Evolutionary conservation across 2,797 vertebrate species (phyloP), one percentile per base, ranked within the genome.

Genomic region (Macropodus opercularis): DNA sequence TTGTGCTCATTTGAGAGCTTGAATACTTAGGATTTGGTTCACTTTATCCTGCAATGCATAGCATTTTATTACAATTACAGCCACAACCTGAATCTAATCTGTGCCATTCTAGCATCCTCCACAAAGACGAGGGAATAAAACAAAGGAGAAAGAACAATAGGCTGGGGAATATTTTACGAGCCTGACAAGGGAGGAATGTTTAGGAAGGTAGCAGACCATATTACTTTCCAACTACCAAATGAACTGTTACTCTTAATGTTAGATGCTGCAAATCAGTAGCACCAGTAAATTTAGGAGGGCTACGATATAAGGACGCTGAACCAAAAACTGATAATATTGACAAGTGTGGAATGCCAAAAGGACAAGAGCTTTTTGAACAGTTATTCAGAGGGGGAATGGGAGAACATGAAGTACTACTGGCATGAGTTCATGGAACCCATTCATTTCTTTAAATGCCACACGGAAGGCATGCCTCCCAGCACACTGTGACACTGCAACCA

Each of bases 1-100:
- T 73, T 32, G 56, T 11, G 67, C 80, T 84, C 85, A 23, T 35
- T 57, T 42, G 10, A 73, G 80, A 84, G 75, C 65, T 61, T 69
- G 23, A 72, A 68, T 63, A 65, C 79, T 84, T 86, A 77, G 72
- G 80, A 90, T 91, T 88, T 93, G 91, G 92, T 88, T 91, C 86
- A 71, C 87, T 82, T 85, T 89, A 89, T 88, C 63, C 87, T 84
- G 78, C 72, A 87, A 93, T 93, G 93, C 93, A 94, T 92, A 94
- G 93, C 89, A 91, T 90, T 87, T 85, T 66, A 52, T 36, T 69
- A 42, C 77, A 69, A 68, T 17, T 17, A 85, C 60, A 63, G 77
- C 72, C 71, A 81, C 68, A 83, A 83, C 53, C 50, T 64, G 79
- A 1, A 61, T 80, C 78, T 48, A 12, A 72, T 80, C 71, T 79